Percentiles rank a stretch among this genome's conserved stretches.
Conservation (phyloP, 2,797 vertebrate species). For the Xiphorhynchus erythropygius region DNA sequence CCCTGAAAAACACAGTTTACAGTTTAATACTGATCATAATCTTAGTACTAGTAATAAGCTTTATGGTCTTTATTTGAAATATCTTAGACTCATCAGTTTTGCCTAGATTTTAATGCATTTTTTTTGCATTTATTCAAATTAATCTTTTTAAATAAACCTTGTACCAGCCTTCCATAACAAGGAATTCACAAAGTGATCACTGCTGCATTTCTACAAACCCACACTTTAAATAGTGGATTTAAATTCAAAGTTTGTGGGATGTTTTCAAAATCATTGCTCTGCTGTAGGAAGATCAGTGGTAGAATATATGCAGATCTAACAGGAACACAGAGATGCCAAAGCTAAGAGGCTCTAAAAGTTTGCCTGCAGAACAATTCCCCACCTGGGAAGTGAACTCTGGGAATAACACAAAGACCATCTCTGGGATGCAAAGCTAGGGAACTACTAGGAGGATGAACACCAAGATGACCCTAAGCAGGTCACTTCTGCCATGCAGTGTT, state of each 20-base stretch:
- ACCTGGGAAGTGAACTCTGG: not conserved
- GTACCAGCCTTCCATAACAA: not conserved
- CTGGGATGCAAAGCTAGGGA: not conserved
- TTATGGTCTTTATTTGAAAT: not conserved
- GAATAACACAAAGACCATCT: not conserved
- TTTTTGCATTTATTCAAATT: not conserved
- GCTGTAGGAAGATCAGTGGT: not conserved
- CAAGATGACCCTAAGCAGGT: not conserved
- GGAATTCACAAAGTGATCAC: not conserved
- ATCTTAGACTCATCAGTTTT: not conserved
- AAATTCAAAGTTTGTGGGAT: not conserved
- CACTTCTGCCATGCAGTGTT: not conserved
- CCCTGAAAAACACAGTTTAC: not conserved
- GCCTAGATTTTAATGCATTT: not conserved
- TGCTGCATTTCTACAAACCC: not conserved
- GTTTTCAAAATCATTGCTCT: not conserved
- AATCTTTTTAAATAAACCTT: not conserved
- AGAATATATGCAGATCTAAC: not conserved
- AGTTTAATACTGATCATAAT: not conserved
- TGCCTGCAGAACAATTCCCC: not conserved
- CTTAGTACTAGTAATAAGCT: not conserved
- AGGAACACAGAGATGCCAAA: not conserved
- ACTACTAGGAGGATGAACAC: not conserved
- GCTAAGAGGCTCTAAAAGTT: not conserved
- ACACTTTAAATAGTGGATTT: not conserved